Conservation (phyloP, 2,113 vertebrate species). For the Alexandromys fortis region DNA sequence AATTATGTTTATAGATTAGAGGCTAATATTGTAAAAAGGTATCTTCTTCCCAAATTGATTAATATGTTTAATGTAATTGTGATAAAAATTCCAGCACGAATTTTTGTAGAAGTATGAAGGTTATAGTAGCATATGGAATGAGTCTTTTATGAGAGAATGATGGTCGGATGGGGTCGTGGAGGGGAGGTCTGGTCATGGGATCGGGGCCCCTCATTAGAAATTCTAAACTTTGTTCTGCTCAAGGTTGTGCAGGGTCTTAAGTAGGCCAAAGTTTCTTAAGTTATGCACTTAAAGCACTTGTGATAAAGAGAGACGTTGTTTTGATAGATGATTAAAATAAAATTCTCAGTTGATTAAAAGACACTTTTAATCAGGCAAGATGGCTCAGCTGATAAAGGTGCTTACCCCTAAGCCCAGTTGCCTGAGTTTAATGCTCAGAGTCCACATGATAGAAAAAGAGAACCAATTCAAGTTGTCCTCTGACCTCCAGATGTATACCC, state of each 20-base stretch:
- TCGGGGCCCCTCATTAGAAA: background rate
- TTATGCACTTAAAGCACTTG: background rate
- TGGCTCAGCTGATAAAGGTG: too few species aligned
- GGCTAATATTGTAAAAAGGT: constrained; percentile 21
- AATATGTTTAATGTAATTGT: constrained; percentile 27
- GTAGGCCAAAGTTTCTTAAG: constrained; percentile 24
- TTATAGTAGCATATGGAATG: background rate
- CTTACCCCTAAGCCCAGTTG: too few species aligned
- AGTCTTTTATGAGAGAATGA: background rate
- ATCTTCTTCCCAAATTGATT: background rate
- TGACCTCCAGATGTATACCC: too few species aligned
- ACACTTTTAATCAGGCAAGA: background rate
- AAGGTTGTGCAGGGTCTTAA: background rate
- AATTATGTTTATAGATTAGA: background rate
- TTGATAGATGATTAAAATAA: background rate
- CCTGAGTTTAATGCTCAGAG: background rate
- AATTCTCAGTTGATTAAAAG: constrained; percentile 27
- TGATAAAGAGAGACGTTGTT: background rate
- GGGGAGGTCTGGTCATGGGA: background rate
- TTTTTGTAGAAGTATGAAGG: constrained; percentile 26
- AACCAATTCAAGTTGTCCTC: background rate
- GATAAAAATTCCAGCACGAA: background rate
- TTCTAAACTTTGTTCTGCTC: background rate
- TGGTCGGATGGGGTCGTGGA: background rate
- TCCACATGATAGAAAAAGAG: background rate